Base-by-base conservation (phyloP, 2,888 invertebrate species). In the Trichogramma evanescens region DNA sequence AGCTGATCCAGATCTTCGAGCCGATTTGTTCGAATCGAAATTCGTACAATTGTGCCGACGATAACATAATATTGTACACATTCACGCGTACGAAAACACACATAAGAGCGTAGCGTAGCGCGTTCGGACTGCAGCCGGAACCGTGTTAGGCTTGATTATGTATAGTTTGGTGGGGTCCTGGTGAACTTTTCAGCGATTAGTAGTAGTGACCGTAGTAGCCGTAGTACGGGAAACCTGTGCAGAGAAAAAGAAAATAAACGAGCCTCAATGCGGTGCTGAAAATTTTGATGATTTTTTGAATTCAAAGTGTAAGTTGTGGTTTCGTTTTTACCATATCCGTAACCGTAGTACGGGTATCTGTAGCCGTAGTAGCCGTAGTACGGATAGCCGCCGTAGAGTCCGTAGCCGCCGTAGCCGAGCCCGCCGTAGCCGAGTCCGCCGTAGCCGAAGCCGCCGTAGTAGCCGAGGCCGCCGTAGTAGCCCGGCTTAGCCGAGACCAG, bases 401-500 rank as follows among this genome's bases (percentile, higher is more conserved):
- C 39, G 9, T 59, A 62, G 3, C 49, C 49, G 10, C 26, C 10
- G 42, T 56, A 56, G 42, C 66, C 66, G 50, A 64, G 65, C 9
- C 59, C 54, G 1, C 59, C 56, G 43, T 63, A 60, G 7, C 56
- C 50, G 56, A 62, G 62, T 4, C 63, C 63, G 4, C 65, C 63
- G 48, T 45, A 8, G 1, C 61, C 56, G 51, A 55, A 59, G 6
- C 62, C 58, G 13, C 64, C 63, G 43, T 63, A 59, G 56, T 66
- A 68, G 9, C 66, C 64, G 6, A 64, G 63, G 46, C 67, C 63
- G 46, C 67, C 63, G 10, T 61, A 63, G 48, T 72, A 71, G 39
- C 74, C 74, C 7, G 75, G 75, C 62, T 72, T 74, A 6, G 71
- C 75, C 48, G 70, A 38, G 8, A 61, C 70, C 13, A 68, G 68